Base-by-base conservation (phyloP, 2,888 invertebrate species). In the Dolichopus griseipennis region DNA sequence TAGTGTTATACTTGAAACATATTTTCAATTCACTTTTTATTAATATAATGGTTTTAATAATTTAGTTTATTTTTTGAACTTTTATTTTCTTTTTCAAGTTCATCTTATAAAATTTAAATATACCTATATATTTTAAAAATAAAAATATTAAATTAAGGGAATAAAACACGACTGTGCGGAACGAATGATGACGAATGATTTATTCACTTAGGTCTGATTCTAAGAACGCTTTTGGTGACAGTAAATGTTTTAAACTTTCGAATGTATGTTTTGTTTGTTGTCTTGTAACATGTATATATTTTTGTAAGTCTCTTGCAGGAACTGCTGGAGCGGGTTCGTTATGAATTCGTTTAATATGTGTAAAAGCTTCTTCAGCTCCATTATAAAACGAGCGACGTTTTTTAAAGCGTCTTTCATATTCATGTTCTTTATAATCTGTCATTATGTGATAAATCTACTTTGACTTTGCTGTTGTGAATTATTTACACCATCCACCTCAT, bases 351-450 rank as follows among this genome's bases (percentile, higher is more conserved):
- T 94, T 91, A 72, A 99, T 95, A 78, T 98, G 97, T 15, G 97
- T 95, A 81, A 99, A 99, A 1, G 98, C 97, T 78, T 99, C 98
- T 81, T 99, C 98, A 0, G 97, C 92, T 0, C 97, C 95, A 1
- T 91, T 68, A 97, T 88, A 62, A 99, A 85, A 22, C 98, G 84
- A 5, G 97, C 90, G 86, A 0, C 97, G 85, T 81, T 97, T 97
- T 76, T 93, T 87, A 68, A 97, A 95, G 68, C 97, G 85, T 6
- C 96, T 84, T 77, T 96, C 96, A 75, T 96, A 95, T 82, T 99
- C 98, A 76, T 96, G 93, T 82, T 99, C 98, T 80, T 98, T 97
- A 81, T 98, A 97, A 97, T 52, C 95, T 86, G 83, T 98, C 98
- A 82, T 97, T 97, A 83, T 97, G 97, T 72, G 94, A 92, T 0